Conservation (phyloP, 2,888 invertebrate genomes). For the Pelosia muscerda region DNA sequence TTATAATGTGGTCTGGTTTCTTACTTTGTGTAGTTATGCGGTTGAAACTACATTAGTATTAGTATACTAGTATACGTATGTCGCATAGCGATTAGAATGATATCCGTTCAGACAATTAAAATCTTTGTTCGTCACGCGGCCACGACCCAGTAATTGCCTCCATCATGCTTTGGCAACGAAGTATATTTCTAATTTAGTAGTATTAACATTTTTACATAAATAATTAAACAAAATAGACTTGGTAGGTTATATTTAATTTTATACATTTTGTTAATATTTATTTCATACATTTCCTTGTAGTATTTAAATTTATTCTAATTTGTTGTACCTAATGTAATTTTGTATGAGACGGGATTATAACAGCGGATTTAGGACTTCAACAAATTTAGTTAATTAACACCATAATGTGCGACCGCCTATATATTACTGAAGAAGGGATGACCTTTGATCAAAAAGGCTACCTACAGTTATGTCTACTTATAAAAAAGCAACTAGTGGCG, state of each 20-base stretch:
- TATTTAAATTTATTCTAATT: neutral
- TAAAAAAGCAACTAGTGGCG: neutral
- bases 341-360: no score
- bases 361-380: neutral
- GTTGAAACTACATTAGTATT: neutral
- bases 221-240: neutral
- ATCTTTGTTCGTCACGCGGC: neutral
- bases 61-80: neutral
- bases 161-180: conserved; percentile 1
- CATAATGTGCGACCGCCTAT: neutral
- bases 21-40: neutral
- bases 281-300: neutral
- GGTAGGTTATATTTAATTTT: no score
- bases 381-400: no score
- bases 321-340: neutral
- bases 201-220: neutral
- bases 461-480: neutral
- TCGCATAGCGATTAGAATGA: neutral
- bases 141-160: neutral
- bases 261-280: neutral
- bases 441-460: neutral
- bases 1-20: neutral
- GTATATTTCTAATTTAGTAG: neutral
- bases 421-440: neutral
- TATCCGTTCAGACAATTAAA: neutral